Evolutionary conservation across 2,113 vertebrate species (phyloP).

Genomic region (Pomatorhinus ruficollis): DNA sequence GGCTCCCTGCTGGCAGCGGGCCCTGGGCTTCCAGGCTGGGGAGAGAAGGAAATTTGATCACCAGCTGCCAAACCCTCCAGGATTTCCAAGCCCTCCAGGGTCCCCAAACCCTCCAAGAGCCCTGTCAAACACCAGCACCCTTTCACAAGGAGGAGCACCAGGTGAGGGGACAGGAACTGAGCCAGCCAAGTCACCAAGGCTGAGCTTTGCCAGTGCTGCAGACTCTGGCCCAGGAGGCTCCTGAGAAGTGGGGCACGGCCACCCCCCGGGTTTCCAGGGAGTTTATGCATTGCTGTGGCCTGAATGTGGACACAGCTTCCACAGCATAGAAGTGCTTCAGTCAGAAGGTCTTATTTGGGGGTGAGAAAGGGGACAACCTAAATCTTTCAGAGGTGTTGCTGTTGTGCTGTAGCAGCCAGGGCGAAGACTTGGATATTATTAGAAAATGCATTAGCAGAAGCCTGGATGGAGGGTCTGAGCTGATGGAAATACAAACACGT

Average conservation of each 20-base stretch:
- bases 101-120: neutral
- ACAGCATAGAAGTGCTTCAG: neutral
- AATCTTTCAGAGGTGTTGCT: neutral
- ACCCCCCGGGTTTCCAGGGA: rapidly evolving
- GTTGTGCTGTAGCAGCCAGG: neutral
- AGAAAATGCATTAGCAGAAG: neutral
- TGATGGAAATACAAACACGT: neutral
- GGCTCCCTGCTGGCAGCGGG: neutral
- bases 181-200: rapidly evolving
- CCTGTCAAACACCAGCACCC: neutral
- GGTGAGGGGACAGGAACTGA: neutral
- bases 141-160: rapidly evolving
- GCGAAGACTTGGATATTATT: neutral
- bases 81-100: neutral
- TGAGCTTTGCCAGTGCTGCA: rapidly evolving
- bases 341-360: rapidly evolving
- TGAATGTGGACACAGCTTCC: neutral
- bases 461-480: neutral
- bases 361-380: neutral
- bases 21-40: neutral
- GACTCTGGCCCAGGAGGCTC: neutral
- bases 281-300: rapidly evolving
- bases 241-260: neutral
- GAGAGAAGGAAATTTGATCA: neutral
- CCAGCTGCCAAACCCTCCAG: neutral